phyloP scores from a whole-genome alignment of 2,888 invertebrate species.

The Lingula anatina region DNA sequence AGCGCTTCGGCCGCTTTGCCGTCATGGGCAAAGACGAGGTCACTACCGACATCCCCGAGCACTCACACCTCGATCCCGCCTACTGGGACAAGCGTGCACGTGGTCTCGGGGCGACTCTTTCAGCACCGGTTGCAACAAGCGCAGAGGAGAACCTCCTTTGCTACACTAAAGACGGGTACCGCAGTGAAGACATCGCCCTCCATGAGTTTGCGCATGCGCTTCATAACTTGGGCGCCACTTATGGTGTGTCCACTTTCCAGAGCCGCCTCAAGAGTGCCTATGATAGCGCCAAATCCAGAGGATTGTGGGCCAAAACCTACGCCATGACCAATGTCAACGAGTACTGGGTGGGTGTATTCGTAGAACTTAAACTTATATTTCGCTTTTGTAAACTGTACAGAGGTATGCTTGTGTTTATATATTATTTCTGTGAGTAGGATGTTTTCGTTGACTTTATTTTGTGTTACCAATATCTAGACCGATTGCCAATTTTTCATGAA shows the following conservation, averaged over 20 bases:
- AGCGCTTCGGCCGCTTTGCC: constrained; percentile 25
- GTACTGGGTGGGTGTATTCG: no score
- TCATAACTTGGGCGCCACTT: constrained; percentile 20
- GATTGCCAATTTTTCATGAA: no score
- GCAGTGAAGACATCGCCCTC: constrained; percentile 24
- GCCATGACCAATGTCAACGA: constrained; percentile 17
- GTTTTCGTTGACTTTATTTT: no score
- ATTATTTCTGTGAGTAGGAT: no score
- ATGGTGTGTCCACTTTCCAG: constrained; percentile 19
- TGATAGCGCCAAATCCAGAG: constrained; percentile 12
- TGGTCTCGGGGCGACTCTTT: constrained; percentile 25
- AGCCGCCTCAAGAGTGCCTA: constrained; percentile 12
- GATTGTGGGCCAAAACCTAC: constrained; percentile 23
- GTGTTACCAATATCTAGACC: no score
- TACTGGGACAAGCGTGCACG: constrained; percentile 18
- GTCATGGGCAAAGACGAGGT: constrained; percentile 20
- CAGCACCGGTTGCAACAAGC: constrained; percentile 22
- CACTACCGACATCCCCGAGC: constrained; percentile 29
- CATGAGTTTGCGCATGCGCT: constrained; percentile 26
- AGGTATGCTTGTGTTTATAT: no score
- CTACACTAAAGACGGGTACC: constrained; percentile 11
- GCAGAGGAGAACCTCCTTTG: constrained; percentile 33
- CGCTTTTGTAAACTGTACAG: no score
- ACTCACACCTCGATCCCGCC: constrained; percentile 16
- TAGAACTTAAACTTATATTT: no score